These are phyloP conservation scores for Crepidodera aurea DNA, from an alignment of 2,888 invertebrate genomes.

Conservation along the genomic window DNA sequence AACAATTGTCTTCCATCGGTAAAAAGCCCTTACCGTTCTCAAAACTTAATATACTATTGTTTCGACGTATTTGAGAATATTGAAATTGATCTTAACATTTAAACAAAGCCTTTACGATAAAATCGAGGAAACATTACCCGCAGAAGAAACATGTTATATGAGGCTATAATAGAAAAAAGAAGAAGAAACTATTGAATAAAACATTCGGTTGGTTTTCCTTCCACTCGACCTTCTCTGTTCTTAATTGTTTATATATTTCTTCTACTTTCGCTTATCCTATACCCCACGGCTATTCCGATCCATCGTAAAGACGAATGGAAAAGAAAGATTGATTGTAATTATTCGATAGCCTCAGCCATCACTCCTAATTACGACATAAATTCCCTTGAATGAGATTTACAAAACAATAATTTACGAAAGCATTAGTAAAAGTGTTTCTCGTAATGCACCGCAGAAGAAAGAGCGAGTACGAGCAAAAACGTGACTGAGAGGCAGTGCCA, in stretches of 20 bases:
- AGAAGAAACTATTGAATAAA: too few species aligned
- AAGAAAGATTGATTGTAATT: constrained; percentile 13
- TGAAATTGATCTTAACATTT: too few species aligned
- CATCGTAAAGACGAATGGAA: background rate
- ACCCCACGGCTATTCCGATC: background rate
- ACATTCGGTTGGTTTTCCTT: too few species aligned
- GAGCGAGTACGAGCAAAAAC: constrained; percentile 22
- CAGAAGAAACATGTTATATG: too few species aligned
- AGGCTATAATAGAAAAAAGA: too few species aligned
- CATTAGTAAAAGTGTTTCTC: constrained; percentile 29
- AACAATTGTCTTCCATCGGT: too few species aligned
- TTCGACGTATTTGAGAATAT: too few species aligned
- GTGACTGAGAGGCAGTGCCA: constrained; percentile 8
- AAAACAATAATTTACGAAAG: constrained; percentile 24
- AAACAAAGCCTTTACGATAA: too few species aligned
- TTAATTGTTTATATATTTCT: background rate
- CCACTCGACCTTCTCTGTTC: too few species aligned
- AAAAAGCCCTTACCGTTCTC: too few species aligned
- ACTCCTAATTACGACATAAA: constrained; percentile 20
- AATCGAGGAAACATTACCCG: too few species aligned
- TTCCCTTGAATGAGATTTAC: constrained; percentile 15
- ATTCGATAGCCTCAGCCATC: constrained; percentile 6
- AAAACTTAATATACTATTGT: too few species aligned
- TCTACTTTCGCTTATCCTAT: background rate
- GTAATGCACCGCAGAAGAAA: constrained; percentile 16